Percentiles rank a stretch among this genome's conserved stretches.
Evolutionary conservation across 1,140 invertebrate species (phyloP).

Genomic region (Drosophila carrolli): DNA sequence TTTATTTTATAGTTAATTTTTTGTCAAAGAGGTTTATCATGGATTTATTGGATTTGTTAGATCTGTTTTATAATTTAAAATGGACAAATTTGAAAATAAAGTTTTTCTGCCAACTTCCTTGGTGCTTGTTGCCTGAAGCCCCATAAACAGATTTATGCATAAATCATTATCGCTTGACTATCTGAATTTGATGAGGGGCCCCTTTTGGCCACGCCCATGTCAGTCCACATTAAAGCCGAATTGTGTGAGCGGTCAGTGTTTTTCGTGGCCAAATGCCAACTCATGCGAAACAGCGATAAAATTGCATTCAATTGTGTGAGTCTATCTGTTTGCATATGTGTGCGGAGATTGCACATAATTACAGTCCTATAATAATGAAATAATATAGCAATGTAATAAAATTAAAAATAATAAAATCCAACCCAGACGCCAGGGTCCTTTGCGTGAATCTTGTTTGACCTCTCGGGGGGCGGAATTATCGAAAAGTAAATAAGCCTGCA

Average conservation of each 20-base stretch:
- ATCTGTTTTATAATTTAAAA: too few species aligned
- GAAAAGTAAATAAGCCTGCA: conserved; percentile 29
- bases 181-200: conserved; percentile 4
- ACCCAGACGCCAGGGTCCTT: background rate
- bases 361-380: conserved; percentile 60
- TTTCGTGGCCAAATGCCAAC: conserved; percentile 29
- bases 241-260: conserved; percentile 7
- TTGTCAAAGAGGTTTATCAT: too few species aligned
- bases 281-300: conserved; percentile 72
- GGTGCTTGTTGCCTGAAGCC: too few species aligned
- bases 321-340: background rate
- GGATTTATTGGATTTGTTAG: too few species aligned
- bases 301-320: conserved; percentile 51
- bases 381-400: conserved; percentile 47
- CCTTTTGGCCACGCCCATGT: background rate
- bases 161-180: conserved; percentile 6
- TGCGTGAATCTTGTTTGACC: conserved; percentile 24
- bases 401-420: conserved; percentile 57
- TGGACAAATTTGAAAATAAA: too few species aligned
- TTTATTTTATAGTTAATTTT: too few species aligned
- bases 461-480: conserved; percentile 20
- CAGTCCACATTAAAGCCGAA: conserved; percentile 11
- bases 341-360: conserved; percentile 56
- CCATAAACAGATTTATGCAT: background rate
- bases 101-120: too few species aligned